phyloP scores from a whole-genome alignment of 2,888 invertebrate genomes.

The Leptarthrus brevirostris region DNA sequence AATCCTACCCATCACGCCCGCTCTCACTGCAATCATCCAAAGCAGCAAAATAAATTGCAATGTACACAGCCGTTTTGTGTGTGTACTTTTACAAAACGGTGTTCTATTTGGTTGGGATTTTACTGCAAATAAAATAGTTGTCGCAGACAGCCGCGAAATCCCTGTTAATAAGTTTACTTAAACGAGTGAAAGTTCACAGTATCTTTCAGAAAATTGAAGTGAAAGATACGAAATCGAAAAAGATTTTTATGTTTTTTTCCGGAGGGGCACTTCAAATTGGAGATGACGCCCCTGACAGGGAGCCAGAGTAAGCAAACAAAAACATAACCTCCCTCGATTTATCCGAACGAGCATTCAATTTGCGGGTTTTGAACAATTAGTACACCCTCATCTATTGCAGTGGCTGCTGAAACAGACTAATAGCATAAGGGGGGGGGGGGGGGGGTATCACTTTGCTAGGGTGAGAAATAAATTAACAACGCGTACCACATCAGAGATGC shows the following conservation, averaged over 20 bases:
- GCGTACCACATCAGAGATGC: neutral
- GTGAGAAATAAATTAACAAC: neutral
- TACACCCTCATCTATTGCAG: neutral
- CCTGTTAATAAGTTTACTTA: constrained; percentile 31
- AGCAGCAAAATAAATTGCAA: neutral
- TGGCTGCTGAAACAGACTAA: neutral
- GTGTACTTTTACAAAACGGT: constrained; percentile 13
- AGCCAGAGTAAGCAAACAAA: neutral
- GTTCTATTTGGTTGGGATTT: constrained; percentile 4
- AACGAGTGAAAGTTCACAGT: neutral
- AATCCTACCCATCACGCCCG: too few relatives aligned
- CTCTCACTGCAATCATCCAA: too few relatives aligned
- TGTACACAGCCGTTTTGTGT: neutral
- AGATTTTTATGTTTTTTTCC: too few relatives aligned
- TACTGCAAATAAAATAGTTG: constrained; percentile 5
- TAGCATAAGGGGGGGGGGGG: too few relatives aligned
- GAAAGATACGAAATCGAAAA: too few relatives aligned
- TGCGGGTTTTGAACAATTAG: neutral
- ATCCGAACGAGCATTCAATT: neutral
- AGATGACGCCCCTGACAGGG: too few relatives aligned
- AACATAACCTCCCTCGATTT: neutral
- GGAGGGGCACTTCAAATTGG: too few relatives aligned
- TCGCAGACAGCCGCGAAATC: neutral
- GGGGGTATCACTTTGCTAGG: neutral
- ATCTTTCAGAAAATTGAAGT: neutral